Base-by-base conservation (phyloP, 2,113 vertebrate genomes). In the Zapus hudsonius region DNA sequence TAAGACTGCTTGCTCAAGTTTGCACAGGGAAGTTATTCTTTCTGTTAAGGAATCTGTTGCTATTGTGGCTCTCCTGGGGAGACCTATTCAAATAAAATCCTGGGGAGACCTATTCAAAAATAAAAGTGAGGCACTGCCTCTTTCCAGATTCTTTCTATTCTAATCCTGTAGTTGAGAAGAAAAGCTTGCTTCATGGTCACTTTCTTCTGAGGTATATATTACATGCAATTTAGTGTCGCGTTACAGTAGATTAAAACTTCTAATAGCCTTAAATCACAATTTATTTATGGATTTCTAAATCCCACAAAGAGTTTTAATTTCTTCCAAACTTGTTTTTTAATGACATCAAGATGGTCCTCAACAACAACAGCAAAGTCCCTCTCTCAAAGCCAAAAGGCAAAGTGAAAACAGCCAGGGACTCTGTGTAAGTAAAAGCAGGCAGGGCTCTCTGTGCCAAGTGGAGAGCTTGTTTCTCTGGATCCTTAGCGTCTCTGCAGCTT, bases 271-370 rank as follows among this genome's bases (percentile, higher is more conserved):
- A 86, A 84, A 47, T 87, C 67, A 73, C 57, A 80, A 86, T 72
- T 83, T 83, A 90, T 13, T 81, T 66, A 36, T 2, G 91, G 83
- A 79, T 82, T 94, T 94, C 79, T 89, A 90, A 92, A 86, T 73
- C 66, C 10, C 72, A 93, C 69, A 47, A 40, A 55, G 27, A 38
- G 59, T 67, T 78, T 92, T 81, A 67, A 93, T 83, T 83, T 90
- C 22, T 17, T 22, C 42, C 29, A 74, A 89, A 76, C 27, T 89
- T 29, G n/a, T 72, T 52, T 67, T 90, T 93, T 94, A 89, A 92
- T 84, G 67, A 86, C 36, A 87, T 73, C 76, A 89, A 79, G 52
- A 70, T 64, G 55, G 69, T 63, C 92, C 67, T 84, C 67, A 81
- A 36, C 22, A 91, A 89, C 6, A 69, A 76, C 76, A 69, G 79